These are phyloP conservation scores for Takifugu flavidus DNA, from an alignment of 2,113 vertebrate genomes.

Conservation along the genomic window DNA sequence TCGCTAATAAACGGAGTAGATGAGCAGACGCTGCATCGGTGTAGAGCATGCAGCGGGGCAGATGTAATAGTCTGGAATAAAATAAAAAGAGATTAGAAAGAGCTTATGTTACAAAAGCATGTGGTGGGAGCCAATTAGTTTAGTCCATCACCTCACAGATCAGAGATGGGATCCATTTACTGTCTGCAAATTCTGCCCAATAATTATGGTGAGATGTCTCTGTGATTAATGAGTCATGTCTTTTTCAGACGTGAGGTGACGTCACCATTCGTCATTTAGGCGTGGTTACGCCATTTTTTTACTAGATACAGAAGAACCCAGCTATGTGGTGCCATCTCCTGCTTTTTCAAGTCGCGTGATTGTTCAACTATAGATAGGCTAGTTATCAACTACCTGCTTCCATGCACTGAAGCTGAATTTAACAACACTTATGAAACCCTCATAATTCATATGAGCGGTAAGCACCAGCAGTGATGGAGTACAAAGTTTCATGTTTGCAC, in stretches of 20 bases:
- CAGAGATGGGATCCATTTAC: slow-evolving; percentile 8
- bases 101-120: slow-evolving; percentile 54
- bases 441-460: too few species aligned
- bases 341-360: too few species aligned
- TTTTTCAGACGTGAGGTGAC: slow-evolving; percentile 22
- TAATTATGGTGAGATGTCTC: slow-evolving; percentile 19
- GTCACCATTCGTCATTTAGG: slow-evolving; percentile 14
- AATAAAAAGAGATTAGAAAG: slow-evolving; percentile 52
- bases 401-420: too few species aligned
- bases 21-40: slow-evolving; percentile 23
- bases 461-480: too few species aligned
- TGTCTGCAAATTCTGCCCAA: slow-evolving; percentile 27
- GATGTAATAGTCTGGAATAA: slow-evolving; percentile 31
- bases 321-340: too few species aligned
- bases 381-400: too few species aligned
- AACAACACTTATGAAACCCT: too few species aligned
- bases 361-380: too few species aligned
- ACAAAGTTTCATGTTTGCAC: too few species aligned
- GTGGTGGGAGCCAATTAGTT: slow-evolving; percentile 37
- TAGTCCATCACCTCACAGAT: slow-evolving; percentile 28
- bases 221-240: slow-evolving; percentile 32
- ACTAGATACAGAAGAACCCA: too few species aligned
- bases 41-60: slow-evolving; percentile 10
- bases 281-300: neutral
- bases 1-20: slow-evolving; percentile 18